phyloP scores from a whole-genome alignment of 2,888 invertebrate species.

The Nomada ferruginata region DNA sequence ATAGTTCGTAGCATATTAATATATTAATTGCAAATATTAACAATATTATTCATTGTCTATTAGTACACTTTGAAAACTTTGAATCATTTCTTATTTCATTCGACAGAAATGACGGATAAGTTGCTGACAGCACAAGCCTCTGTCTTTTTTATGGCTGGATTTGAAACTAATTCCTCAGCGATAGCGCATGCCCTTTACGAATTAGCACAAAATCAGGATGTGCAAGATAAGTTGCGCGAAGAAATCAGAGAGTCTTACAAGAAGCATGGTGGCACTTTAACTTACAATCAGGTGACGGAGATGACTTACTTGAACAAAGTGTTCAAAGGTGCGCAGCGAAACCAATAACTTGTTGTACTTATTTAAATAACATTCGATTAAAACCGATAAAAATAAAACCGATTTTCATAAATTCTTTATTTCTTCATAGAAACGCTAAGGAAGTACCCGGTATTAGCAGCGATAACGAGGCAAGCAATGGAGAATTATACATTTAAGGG shows the following conservation, averaged over 20 bases:
- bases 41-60: no score
- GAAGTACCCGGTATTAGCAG: conserved; percentile 82
- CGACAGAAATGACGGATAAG: conserved; percentile 67
- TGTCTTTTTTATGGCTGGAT: conserved; percentile 74
- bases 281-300: conserved; percentile 81
- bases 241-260: conserved; percentile 66
- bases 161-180: conserved; percentile 73
- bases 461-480: conserved; percentile 74
- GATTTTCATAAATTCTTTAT: not conserved
- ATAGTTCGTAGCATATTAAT: no score
- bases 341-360: not conserved
- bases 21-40: no score
- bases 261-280: conserved; percentile 76
- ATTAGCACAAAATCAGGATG: conserved; percentile 66
- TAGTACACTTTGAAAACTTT: no score
- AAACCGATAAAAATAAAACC: not conserved
- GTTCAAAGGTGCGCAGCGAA: conserved; percentile 31
- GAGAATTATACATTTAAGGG: conserved; percentile 70
- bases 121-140: conserved; percentile 71
- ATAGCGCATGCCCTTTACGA: conserved; percentile 73
- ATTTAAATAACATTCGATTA: not conserved
- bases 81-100: not conserved
- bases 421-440: conserved; percentile 82
- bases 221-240: conserved; percentile 69
- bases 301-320: conserved; percentile 83